phyloP scores from a whole-genome alignment of 2,797 vertebrate species.

The Oophaga sylvatica region DNA sequence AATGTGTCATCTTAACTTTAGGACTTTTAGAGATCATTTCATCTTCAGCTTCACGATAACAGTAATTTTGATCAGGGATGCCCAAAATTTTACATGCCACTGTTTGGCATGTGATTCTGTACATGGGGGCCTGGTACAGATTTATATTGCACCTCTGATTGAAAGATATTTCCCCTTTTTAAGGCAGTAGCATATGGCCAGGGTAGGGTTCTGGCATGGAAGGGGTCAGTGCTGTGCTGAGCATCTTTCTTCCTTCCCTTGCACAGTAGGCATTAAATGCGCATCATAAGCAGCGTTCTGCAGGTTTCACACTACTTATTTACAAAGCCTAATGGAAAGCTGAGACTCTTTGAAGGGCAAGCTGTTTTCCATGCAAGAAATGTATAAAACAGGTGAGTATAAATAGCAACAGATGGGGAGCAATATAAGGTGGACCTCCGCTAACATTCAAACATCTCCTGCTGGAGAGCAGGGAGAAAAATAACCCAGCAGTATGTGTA shows the following conservation, averaged over 20 bases:
- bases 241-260: background rate
- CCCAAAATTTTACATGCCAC: no score
- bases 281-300: constrained; percentile 27
- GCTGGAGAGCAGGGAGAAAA: background rate
- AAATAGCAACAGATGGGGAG: constrained; percentile 57
- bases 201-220: background rate
- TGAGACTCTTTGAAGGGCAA: constrained; percentile 50
- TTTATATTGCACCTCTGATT: background rate
- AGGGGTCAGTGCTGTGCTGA: constrained; percentile 31
- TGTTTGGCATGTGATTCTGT: no score
- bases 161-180: background rate
- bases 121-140: background rate
- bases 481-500: constrained; percentile 4
- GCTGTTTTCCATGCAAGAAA: constrained; percentile 56
- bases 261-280: constrained; percentile 35
- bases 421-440: constrained; percentile 34
- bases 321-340: constrained; percentile 53
- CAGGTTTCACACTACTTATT: constrained; percentile 34
- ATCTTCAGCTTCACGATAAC: no score
- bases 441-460: background rate
- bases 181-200: background rate
- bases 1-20: no score
- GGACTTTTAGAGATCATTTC: no score
- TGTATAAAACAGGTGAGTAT: constrained; percentile 42
- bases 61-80: no score